Evolutionary conservation across 2,113 vertebrate species (phyloP).

Genomic region (Osmerus mordax): DNA sequence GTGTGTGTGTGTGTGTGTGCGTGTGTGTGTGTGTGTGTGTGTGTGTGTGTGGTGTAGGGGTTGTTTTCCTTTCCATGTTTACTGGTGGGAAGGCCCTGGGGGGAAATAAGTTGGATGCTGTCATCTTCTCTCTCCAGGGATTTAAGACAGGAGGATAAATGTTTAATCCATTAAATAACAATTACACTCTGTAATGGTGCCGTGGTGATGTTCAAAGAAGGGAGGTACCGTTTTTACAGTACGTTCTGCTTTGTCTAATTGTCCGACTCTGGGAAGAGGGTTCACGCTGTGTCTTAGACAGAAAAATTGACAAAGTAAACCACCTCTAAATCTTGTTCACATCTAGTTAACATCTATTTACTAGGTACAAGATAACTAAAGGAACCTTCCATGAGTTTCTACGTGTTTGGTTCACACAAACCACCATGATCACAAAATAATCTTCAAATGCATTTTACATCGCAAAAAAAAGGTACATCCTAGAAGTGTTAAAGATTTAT

Average conservation of each 20-base stretch:
- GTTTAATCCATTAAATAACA: slow-evolving; percentile 92
- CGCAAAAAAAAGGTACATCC: too few species aligned
- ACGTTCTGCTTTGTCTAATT: background rate
- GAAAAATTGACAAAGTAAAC: too few species aligned
- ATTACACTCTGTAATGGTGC: slow-evolving; percentile 71
- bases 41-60: slow-evolving; percentile 32
- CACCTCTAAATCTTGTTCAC: too few species aligned
- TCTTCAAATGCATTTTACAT: too few species aligned
- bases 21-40: slow-evolving; percentile 72
- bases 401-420: too few species aligned
- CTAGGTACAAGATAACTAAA: too few species aligned
- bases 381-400: too few species aligned
- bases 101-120: slow-evolving; percentile 70
- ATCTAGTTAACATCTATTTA: too few species aligned
- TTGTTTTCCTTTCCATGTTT: background rate
- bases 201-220: background rate
- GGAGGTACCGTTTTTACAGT: background rate
- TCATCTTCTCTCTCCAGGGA: slow-evolving; percentile 77
- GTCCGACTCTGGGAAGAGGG: background rate
- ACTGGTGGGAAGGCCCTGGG: slow-evolving; percentile 39
- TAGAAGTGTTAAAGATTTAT: too few species aligned
- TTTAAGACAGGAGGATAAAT: slow-evolving; percentile 79
- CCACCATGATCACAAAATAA: too few species aligned
- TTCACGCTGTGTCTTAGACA: too few species aligned
- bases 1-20: slow-evolving; percentile 14